These are phyloP conservation scores for Pteropus rufus DNA, from an alignment of 2,797 vertebrate genomes.

Conservation along the genomic window DNA sequence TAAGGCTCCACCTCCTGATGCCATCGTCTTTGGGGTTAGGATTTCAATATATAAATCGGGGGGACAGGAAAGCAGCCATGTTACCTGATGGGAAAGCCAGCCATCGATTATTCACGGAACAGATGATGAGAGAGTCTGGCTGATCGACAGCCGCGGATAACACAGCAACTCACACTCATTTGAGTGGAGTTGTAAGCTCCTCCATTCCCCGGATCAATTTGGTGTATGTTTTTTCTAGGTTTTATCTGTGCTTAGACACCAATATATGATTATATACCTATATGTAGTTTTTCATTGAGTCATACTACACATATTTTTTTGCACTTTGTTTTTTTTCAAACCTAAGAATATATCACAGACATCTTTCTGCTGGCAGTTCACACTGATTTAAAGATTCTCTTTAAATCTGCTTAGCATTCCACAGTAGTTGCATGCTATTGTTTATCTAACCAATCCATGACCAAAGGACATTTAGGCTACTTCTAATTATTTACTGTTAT, in stretches of 20 bases:
- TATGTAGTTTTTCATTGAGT: not conserved
- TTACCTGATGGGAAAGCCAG: not conserved
- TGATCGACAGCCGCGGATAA: not conserved
- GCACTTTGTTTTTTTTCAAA: conserved; percentile 2
- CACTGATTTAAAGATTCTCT: not conserved
- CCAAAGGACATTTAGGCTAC: not conserved
- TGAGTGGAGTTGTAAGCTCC: not conserved
- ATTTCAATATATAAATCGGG: not conserved
- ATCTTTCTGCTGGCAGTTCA: not conserved
- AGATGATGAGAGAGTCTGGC: not conserved
- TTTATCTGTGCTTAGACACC: not conserved
- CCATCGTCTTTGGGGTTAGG: not conserved
- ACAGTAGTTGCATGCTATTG: not conserved
- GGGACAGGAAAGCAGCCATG: not conserved
- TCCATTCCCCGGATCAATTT: not conserved
- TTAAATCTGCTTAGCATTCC: not conserved
- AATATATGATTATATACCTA: not conserved
- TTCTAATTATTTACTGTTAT: not conserved
- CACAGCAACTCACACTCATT: not conserved
- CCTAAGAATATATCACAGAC: not conserved
- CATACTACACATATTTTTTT: not conserved
- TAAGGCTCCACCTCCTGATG: not conserved
- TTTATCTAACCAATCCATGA: not conserved
- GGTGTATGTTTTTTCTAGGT: not conserved
- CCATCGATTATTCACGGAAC: not conserved